Conservation (phyloP, 2,113 vertebrate genomes). For the Halichoeres trimaculatus region DNA sequence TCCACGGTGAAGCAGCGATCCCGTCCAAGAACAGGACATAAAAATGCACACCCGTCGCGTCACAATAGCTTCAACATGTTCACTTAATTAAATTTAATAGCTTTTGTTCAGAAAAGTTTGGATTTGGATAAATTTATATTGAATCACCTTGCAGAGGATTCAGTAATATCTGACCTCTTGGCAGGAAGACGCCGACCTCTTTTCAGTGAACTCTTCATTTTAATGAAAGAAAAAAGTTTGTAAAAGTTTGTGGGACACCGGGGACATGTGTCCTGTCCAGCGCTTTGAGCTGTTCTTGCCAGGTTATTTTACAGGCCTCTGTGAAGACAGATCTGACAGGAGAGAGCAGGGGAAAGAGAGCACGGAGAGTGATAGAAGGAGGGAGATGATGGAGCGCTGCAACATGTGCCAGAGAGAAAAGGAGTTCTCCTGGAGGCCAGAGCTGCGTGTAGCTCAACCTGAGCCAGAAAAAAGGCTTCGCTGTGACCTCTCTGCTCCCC, state of each 20-base stretch:
- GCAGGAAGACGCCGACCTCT: constrained; percentile 27
- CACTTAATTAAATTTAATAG: constrained; percentile 47
- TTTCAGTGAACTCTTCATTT: constrained; percentile 63
- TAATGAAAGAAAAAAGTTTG: constrained; percentile 65
- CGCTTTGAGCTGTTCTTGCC: constrained; percentile 66
- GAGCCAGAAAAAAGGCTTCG: constrained; percentile 61
- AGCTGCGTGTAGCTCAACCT: constrained; percentile 29
- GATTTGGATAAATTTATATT: constrained; percentile 40
- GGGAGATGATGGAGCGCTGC: constrained; percentile 60
- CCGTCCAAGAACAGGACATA: constrained; percentile 36
- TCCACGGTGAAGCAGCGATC: background rate
- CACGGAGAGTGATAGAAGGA: constrained; percentile 12
- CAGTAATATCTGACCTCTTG: constrained; percentile 52
- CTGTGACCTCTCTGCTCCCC: constrained; percentile 59
- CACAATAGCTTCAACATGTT: constrained; percentile 45
- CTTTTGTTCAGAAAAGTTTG: constrained; percentile 35
- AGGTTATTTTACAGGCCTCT: constrained; percentile 73
- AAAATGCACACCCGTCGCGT: constrained; percentile 22
- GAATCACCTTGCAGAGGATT: constrained; percentile 55
- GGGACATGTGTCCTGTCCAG: constrained; percentile 55
- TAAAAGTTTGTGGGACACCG: constrained; percentile 64
- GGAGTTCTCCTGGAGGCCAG: constrained; percentile 70
- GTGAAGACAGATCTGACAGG: constrained; percentile 73
- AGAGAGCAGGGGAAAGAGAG: constrained; percentile 49
- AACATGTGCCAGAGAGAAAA: constrained; percentile 66